Base-by-base conservation (phyloP, 2,888 invertebrate species). In the Andrena chrysosceles region DNA sequence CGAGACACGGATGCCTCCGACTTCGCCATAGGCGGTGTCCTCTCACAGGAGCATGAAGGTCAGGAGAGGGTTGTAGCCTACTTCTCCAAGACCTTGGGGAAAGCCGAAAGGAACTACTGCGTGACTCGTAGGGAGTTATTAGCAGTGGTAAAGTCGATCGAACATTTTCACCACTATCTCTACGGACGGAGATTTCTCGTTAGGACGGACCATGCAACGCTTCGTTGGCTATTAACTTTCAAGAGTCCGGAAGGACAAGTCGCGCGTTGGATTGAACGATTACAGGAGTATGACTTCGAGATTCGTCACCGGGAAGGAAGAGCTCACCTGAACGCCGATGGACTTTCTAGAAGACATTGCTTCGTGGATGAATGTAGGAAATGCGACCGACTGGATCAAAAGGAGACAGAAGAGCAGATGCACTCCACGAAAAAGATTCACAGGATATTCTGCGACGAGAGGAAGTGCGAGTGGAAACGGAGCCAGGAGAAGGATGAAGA, bases 41-140 rank as follows among this genome's bases (percentile, higher is more conserved):
- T 59, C 13, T 7, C 59, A 0, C 66, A 76, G 3, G 0, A n/a
- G 7, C 66, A 71, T 2, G n/a, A 33, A 4, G 31, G 35, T 0
- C 13, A 42, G 29, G 54, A 62, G 16, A 63, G 26, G 5, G 68
- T 75, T 0, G 20, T 62, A 2, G 75, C 35, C 0, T 75, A 68
- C n/a, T 75, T 68, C n/a, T 59, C 31, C 0, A 75, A 42, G 3
- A 26, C 7, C 1, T n/a, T 75, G 2, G 20, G 13, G 6, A 75
- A 42, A 35, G 23, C 60, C 0, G 63, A 62, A 4, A 54, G 23
- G 0, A 63, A 73, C 13, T 63, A 68, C 48, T 71, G 71, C 13
- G 56, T 68, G 0, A 78, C 56, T 0, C 7, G 63, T 0, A 56
- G 23, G 2, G 54, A 68, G 13, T 3, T 68, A 2, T 20, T 78